A percentile compares a stretch with the other conserved stretches of the same genome.
These are phyloP conservation scores for Patagioenas fasciata DNA, from an alignment of 2,113 vertebrate species.

Conservation along the genomic window DNA sequence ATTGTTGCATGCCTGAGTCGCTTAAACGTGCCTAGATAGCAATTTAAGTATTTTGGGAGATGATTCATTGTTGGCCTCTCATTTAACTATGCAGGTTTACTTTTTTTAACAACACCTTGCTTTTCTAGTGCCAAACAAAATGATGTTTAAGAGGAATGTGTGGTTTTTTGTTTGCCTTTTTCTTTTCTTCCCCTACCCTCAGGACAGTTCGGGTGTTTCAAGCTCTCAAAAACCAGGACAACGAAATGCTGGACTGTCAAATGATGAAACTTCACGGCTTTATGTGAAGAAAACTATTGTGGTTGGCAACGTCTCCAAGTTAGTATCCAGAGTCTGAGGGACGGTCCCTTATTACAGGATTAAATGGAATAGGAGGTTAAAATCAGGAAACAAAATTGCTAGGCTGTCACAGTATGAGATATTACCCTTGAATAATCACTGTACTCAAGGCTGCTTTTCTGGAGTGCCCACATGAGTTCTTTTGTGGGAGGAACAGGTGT, in stretches of 20 bases:
- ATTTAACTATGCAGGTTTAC: background rate
- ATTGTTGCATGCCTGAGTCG: background rate
- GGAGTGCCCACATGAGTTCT: background rate
- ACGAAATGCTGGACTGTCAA: constrained; percentile 81
- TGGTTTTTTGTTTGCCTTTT: constrained; percentile 45
- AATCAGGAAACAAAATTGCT: background rate
- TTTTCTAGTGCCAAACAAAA: constrained; percentile 4
- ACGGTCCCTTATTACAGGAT: background rate
- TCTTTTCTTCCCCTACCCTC: constrained; percentile 39
- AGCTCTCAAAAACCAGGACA: constrained; percentile 80
- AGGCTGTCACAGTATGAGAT: background rate
- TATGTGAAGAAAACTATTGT: constrained; percentile 98
- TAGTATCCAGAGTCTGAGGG: constrained; percentile 56
- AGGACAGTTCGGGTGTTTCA: constrained; percentile 86
- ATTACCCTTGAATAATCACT: background rate
- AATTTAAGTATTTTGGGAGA: background rate
- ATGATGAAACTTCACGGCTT: constrained; percentile 90
- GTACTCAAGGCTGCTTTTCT: background rate
- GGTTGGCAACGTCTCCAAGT: constrained; percentile 98
- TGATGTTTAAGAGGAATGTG: constrained; percentile 37
- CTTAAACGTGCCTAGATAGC: background rate
- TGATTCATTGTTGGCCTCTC: background rate
- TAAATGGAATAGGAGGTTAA: background rate
- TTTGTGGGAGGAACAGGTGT: background rate
- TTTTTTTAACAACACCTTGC: background rate